Evolutionary conservation across 2,113 vertebrate species (phyloP), one percentile per base, ranked within the genome.

Genomic region (Triplophysa rosa): DNA sequence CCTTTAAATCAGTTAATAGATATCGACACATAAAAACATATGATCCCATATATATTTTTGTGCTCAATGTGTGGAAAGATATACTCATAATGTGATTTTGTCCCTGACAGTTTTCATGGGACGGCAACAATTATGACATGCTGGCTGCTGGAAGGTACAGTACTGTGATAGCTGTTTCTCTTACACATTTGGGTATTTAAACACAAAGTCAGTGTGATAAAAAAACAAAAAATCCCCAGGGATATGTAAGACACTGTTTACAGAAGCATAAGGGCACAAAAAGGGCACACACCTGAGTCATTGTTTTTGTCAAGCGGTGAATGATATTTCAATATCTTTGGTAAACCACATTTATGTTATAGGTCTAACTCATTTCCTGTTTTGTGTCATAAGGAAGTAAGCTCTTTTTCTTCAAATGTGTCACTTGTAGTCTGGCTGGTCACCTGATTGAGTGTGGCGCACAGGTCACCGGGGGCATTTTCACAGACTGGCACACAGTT

Each of bases 401-500:
- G 5, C 1, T 21, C n/a, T n/a, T 21, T 58, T 54, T 54, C 49
- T 17, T 54, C 14, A 16, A 13, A 5, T 29, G 67, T 23, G 45
- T 52, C 54, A 16, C 82, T 67, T 4, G 77, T 77, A 96, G 95
- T 79, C 94, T 95, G 54, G 94, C 93, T 83, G 94, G 93, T 81
- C 95, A 96, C 86, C 91, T 96, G 62, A 94, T 95, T 73, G 95
- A 96, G 86, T 96, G 95, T 26, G 95, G 94, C 1, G 91, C 94
- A 84, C 95, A 97, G 17, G 93, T 91, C 67, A 97, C 94, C 1
- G 95, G 94, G 26, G 95, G 95, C 16, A 94, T 96, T 92, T 95
- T 95, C 89, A 96, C 94, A 1, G 93, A 96, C n/a, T 96, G 94
- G 94, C 92, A 94, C 82, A 82, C 69, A 2, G 93, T 97, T 23